Evolutionary conservation across 37 sponge, comb jelly and placozoan species (phyloP).

Genomic region (Spongia lamella): DNA sequence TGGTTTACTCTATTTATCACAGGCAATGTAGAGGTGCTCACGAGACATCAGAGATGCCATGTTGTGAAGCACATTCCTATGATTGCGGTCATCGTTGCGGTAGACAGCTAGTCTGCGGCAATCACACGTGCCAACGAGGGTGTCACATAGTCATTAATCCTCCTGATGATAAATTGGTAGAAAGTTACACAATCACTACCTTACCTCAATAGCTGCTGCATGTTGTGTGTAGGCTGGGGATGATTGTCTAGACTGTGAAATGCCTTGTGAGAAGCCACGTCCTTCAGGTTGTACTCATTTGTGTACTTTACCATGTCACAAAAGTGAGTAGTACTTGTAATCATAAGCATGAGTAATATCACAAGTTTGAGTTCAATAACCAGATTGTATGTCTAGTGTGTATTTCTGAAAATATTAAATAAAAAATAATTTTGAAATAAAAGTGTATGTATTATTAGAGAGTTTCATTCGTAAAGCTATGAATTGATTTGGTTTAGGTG

Average conservation of each 20-base stretch:
- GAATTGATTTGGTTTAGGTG: conserved; percentile 38
- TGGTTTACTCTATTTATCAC: too few species aligned
- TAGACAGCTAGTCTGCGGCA: conserved; percentile 69
- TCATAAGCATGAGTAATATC: too few species aligned
- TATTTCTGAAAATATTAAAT: neutral
- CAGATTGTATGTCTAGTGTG: neutral
- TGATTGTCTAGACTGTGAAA: conserved; percentile 67
- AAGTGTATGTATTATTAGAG: too few species aligned
- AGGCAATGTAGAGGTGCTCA: conserved; percentile 57
- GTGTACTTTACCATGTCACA: conserved; percentile 73
- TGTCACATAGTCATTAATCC: conserved; percentile 71
- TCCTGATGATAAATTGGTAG: conserved; percentile 14
- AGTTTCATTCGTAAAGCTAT: too few species aligned
- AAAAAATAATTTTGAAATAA: too few species aligned
- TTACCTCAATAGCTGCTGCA: neutral
- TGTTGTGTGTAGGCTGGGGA: conserved; percentile 57
- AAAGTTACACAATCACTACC: too few species aligned
- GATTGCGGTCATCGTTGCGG: conserved; percentile 79
- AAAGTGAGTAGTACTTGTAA: too few species aligned
- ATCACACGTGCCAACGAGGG: conserved; percentile 61
- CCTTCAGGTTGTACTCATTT: conserved; percentile 66
- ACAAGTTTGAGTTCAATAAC: too few species aligned
- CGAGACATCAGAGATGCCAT: conserved; percentile 36
- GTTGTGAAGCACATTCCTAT: conserved; percentile 35
- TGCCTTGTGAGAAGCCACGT: conserved; percentile 51